Base-by-base conservation (phyloP, 92 coral and sea anemone species). In the Galaxea fascicularis region DNA sequence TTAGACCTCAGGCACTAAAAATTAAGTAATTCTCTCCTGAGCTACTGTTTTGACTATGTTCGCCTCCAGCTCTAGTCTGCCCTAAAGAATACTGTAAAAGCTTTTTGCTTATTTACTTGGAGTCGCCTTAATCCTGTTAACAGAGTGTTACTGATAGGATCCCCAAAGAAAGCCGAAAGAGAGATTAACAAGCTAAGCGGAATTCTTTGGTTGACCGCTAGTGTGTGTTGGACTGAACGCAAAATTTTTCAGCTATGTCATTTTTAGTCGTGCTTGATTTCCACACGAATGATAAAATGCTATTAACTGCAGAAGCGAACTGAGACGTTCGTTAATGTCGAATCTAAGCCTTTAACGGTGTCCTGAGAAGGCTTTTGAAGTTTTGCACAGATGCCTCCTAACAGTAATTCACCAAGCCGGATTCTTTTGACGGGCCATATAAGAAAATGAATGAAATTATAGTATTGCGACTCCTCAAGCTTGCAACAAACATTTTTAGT, bases 151-250 rank as follows among this genome's bases (percentile, higher is more conserved):
- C 35, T 47, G 41, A 71, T 44, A 45, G 58, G 76, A 71, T 71
- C 76, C 76, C 27, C 53, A 71, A 71, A 71, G 76, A 15, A 27
- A 71, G 58, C 76, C 39, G 59, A 45, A 49, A 24, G 76, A 45
- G 35, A 56, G 76, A 71, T 71, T 71, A 71, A 41, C 14, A 18
- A 18, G 66, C 41, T 6, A 44, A 24, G 14, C 21, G 58, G 31
- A 71, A 46, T 45, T 71, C 76, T 29, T 71, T 22, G 53, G 20
- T 10, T 20, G 57, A 45, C 57, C 76, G 76, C 57, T 44, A 15
- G 28, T 5, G 45, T 12, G 26, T 45, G 4, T 45, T 46, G 75
- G 10, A 47, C 24, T 24, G 22, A 1, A 22, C 53, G 28, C 49
- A 35, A 41, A 41, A 71, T 3, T 46, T 71, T 25, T 71, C 27